Conservation (phyloP, 2,113 vertebrate species). For the Clarias batrachus region DNA sequence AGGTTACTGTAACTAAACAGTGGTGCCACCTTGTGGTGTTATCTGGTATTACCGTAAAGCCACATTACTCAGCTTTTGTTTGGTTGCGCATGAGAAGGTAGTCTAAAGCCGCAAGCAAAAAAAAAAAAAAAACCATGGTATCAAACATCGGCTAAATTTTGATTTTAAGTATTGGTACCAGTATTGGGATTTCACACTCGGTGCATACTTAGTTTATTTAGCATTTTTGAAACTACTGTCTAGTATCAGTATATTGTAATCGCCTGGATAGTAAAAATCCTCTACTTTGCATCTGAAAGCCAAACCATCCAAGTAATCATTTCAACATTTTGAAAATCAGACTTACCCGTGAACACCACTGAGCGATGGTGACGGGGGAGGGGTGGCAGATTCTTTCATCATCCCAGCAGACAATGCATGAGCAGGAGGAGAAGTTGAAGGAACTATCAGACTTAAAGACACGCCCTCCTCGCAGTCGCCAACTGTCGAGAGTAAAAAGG, state of each 20-base stretch:
- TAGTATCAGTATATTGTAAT: not conserved
- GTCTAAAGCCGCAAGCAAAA: too few species aligned
- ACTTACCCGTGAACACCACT: conserved; percentile 69
- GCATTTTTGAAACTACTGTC: not conserved
- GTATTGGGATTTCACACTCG: too few species aligned
- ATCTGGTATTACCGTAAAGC: too few species aligned
- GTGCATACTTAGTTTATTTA: not conserved
- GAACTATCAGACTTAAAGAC: conserved; percentile 56
- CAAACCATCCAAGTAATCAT: too few species aligned
- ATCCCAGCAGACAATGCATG: conserved; percentile 65
- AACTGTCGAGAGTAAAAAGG: conserved; percentile 9
- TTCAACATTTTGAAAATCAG: not conserved
- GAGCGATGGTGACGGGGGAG: conserved; percentile 77
- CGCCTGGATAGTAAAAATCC: not conserved
- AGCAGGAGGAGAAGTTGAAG: conserved; percentile 75
- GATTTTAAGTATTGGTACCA: too few species aligned
- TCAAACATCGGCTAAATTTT: too few species aligned
- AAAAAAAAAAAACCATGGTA: too few species aligned
- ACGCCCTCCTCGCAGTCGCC: conserved; percentile 51
- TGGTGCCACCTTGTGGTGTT: too few species aligned
- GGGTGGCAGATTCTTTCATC: conserved; percentile 71
- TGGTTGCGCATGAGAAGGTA: too few species aligned
- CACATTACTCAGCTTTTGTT: too few species aligned
- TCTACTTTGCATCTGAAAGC: not conserved
- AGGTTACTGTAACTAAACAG: too few species aligned